phyloP scores from a whole-genome alignment of 2,797 vertebrate species.

The Perdix hodgsoniae region DNA sequence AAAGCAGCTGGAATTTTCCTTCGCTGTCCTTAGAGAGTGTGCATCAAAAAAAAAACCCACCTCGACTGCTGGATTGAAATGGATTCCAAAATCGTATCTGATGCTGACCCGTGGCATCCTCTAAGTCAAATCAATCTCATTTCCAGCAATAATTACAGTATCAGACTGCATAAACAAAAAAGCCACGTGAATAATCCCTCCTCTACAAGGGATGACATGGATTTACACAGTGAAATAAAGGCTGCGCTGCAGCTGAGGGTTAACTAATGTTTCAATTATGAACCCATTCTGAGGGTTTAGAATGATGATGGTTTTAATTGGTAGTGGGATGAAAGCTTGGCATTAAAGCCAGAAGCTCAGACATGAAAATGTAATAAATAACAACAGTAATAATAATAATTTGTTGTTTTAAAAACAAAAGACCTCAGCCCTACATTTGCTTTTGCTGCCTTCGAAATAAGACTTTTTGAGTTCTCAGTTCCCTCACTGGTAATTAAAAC shows the following conservation, averaged over 20 bases:
- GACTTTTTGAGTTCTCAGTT: not conserved
- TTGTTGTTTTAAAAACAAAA: not conserved
- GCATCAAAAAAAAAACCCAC: not conserved
- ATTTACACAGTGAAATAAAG: slow-evolving; percentile 13
- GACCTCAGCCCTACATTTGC: not conserved
- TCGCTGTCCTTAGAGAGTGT: not conserved
- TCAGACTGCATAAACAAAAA: slow-evolving; percentile 23
- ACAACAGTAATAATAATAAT: too few relatives aligned
- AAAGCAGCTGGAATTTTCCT: slow-evolving; percentile 25
- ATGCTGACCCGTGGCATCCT: slow-evolving; percentile 24
- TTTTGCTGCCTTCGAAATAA: rapidly evolving
- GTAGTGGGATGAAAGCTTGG: slow-evolving; percentile 28
- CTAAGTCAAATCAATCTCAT: slow-evolving; percentile 26
- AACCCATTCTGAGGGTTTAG: slow-evolving; percentile 44
- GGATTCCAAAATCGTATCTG: slow-evolving; percentile 43
- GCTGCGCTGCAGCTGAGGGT: not conserved
- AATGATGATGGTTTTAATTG: slow-evolving; percentile 25
- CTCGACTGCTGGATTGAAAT: slow-evolving; percentile 1
- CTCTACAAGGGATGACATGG: not conserved
- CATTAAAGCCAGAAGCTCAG: slow-evolving; percentile 10
- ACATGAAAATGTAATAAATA: not conserved
- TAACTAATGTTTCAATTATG: slow-evolving; percentile 20
- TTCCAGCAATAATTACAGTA: slow-evolving; percentile 46
- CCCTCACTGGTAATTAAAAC: not conserved
- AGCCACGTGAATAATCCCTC: slow-evolving; percentile 36